Evolutionary conservation across 2,797 vertebrate genomes (phyloP).

Genomic region (Artibeus lituratus): DNA sequence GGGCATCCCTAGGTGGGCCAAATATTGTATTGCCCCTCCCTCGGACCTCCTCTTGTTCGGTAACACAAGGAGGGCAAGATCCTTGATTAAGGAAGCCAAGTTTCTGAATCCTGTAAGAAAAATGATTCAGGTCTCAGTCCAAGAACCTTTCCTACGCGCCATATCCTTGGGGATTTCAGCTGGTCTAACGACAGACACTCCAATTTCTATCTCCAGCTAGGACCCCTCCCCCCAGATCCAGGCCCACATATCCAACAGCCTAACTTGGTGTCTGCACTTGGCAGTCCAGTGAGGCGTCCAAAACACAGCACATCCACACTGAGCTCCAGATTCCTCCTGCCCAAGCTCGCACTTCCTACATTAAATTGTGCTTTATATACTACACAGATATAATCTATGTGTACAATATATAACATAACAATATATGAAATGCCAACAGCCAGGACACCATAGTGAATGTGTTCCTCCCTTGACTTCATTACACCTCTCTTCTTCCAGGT

Average conservation of each 20-base stretch:
- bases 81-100: background rate
- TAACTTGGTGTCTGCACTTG: background rate
- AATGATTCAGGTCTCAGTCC: background rate
- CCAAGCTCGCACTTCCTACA: too few relatives aligned
- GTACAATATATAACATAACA: too few relatives aligned
- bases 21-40: too few relatives aligned
- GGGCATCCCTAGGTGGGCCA: too few relatives aligned
- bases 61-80: background rate
- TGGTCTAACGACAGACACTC: background rate
- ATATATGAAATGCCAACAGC: too few relatives aligned
- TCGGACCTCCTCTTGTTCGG: too few relatives aligned
- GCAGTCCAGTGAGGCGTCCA: background rate
- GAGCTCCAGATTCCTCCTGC: background rate
- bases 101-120: background rate
- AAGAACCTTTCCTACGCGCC: background rate
- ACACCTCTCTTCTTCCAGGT: background rate
- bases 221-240: background rate
- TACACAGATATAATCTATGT: too few relatives aligned
- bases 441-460: background rate
- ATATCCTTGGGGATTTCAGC: background rate
- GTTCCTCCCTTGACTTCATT: too few relatives aligned
- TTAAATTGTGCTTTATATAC: background rate
- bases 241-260: background rate
- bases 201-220: background rate
- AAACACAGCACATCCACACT: background rate